These are phyloP conservation scores for Tetramorium parvispinum DNA, from an alignment of 1,140 invertebrate genomes.

Conservation along the genomic window DNA sequence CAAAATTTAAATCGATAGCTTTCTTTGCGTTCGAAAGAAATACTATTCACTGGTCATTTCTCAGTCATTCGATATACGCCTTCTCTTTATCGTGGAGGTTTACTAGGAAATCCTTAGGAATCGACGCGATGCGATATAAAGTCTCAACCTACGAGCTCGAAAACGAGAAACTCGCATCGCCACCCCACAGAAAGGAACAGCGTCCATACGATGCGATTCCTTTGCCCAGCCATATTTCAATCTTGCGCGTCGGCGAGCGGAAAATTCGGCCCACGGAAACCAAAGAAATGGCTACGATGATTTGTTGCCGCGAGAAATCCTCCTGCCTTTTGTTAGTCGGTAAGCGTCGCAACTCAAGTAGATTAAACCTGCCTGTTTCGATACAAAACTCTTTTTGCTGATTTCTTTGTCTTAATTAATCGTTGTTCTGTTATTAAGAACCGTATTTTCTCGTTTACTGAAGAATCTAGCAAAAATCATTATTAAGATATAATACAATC, in stretches of 20 bases:
- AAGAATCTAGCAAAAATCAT: too few relatives aligned
- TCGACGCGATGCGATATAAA: constrained; percentile 63
- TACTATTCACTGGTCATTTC: not conserved
- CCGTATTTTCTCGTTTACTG: not conserved
- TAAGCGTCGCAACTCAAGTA: constrained; percentile 16
- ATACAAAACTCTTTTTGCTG: constrained; percentile 5
- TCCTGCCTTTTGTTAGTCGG: constrained; percentile 45
- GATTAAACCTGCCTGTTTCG: constrained; percentile 36
- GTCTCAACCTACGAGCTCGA: constrained; percentile 1
- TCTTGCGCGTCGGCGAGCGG: constrained; percentile 48
- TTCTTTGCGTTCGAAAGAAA: constrained; percentile 15
- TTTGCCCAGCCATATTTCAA: constrained; percentile 60
- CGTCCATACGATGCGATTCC: constrained; percentile 31
- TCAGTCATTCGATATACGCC: not conserved
- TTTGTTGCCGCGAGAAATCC: constrained; percentile 53
- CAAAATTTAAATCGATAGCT: not conserved
- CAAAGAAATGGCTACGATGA: constrained; percentile 54
- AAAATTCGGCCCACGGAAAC: constrained; percentile 49
- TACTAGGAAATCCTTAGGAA: constrained; percentile 60
- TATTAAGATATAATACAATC: not conserved
- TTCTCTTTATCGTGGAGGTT: constrained; percentile 46
- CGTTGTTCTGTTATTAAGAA: not conserved
- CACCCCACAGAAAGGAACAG: not conserved
- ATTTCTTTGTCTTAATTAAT: constrained; percentile 8
- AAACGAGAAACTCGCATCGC: constrained; percentile 30